Conservation (phyloP, 2,888 invertebrate species). For the Pherbina coryleti region DNA sequence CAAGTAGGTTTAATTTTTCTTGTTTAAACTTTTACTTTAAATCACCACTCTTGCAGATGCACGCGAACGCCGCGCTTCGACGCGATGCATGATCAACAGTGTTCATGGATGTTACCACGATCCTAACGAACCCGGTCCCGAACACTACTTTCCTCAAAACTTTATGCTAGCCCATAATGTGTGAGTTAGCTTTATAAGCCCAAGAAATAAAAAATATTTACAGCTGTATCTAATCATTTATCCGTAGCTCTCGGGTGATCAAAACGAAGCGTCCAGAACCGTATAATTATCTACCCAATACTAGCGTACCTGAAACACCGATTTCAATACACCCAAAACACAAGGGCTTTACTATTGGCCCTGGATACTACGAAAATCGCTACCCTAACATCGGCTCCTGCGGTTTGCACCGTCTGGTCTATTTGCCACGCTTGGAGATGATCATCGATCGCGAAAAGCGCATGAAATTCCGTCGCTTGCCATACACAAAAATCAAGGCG, state of each 20-base stretch:
- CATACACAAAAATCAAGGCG: conserved; percentile 50
- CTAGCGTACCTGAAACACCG: conserved; percentile 55
- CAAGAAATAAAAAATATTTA: background rate
- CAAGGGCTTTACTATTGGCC: conserved; percentile 56
- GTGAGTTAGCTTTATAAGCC: conserved; percentile 11
- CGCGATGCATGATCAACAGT: conserved; percentile 55
- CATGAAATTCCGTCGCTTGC: conserved; percentile 57
- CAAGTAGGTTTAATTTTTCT: conserved; percentile 51
- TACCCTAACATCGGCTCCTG: conserved; percentile 54
- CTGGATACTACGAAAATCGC: conserved; percentile 61
- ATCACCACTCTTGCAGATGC: conserved; percentile 53
- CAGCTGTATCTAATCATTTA: background rate
- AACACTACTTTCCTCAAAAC: conserved; percentile 48
- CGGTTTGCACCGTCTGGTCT: conserved; percentile 42
- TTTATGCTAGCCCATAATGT: conserved; percentile 38
- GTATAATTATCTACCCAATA: conserved; percentile 51
- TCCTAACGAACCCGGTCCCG: conserved; percentile 58
- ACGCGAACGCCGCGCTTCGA: conserved; percentile 53
- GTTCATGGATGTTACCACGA: conserved; percentile 54
- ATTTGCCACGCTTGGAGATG: conserved; percentile 52
- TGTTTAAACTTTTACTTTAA: too few relatives aligned
- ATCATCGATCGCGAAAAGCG: conserved; percentile 59
- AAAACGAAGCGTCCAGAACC: conserved; percentile 41
- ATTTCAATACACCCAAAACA: conserved; percentile 40
- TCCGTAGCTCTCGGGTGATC: conserved; percentile 24